Percentiles rank a stretch among this genome's conserved stretches.
phyloP scores from a whole-genome alignment of 92 coral and sea anemone genomes.

The Zoanthus sansibaricus region DNA sequence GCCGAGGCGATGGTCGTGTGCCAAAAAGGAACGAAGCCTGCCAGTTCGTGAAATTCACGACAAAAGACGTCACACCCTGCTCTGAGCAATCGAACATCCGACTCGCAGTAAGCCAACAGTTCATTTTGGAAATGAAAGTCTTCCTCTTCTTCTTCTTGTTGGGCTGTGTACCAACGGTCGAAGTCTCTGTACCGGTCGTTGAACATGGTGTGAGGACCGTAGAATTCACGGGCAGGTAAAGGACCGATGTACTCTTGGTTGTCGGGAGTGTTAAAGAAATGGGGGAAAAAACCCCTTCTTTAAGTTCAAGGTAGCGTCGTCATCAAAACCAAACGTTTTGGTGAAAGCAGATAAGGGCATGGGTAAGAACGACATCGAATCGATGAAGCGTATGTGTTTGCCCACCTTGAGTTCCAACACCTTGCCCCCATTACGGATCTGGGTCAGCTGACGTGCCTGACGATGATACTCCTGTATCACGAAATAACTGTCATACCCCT shows the following conservation, averaged over 20 bases:
- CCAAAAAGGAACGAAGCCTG: neutral
- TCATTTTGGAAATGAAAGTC: neutral
- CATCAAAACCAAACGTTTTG: constrained; percentile 37
- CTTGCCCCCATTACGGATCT: constrained; percentile 45
- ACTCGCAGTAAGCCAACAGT: neutral
- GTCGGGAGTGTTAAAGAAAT: constrained; percentile 24
- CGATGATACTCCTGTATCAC: too few species aligned
- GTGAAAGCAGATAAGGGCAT: constrained; percentile 26
- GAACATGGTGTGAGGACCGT: constrained; percentile 18
- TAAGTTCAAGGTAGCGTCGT: neutral
- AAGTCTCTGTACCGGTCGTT: too few species aligned
- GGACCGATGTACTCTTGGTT: constrained; percentile 46
- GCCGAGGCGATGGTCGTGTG: too few species aligned
- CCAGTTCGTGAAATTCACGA: constrained; percentile 6
- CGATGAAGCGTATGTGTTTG: neutral
- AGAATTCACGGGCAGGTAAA: neutral
- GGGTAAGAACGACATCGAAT: neutral
- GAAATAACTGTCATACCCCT: constrained; percentile 36
- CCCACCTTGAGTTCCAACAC: neutral
- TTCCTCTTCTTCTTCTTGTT: neutral
- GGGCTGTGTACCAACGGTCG: neutral
- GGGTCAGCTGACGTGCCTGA: neutral
- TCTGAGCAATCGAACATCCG: too few species aligned
- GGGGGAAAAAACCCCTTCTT: constrained; percentile 48
- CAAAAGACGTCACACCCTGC: too few species aligned